Conservation (phyloP, 2,888 invertebrate species). For the Agrilus mali region DNA sequence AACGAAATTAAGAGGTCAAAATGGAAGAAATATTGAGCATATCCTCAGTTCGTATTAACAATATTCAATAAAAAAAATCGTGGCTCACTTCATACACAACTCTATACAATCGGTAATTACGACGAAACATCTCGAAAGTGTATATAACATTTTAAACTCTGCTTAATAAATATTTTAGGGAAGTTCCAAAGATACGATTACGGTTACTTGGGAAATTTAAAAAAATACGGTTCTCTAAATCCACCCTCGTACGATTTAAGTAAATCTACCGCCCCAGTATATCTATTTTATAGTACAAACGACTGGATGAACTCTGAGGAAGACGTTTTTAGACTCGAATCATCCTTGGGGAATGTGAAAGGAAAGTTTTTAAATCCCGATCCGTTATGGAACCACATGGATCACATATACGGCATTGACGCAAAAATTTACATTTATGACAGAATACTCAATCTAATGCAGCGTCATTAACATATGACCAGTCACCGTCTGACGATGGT, state of each 20-base stretch:
- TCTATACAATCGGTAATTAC: no score
- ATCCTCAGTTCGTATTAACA: no score
- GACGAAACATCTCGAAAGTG: no score
- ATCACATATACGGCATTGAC: conserved; percentile 12
- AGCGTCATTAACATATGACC: no score
- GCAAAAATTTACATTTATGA: conserved; percentile 8
- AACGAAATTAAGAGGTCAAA: no score
- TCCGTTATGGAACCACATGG: conserved; percentile 13
- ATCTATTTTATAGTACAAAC: conserved; percentile 35
- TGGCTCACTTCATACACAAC: no score
- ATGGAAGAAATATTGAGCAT: no score
- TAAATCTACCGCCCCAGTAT: conserved; percentile 32
- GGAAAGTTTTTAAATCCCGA: conserved; percentile 6
- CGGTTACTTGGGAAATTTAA: conserved; percentile 27
- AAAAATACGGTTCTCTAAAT: conserved; percentile 21
- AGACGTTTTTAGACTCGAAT: conserved; percentile 29
- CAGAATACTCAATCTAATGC: no score
- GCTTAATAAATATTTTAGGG: conserved; percentile 8
- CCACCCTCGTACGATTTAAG: conserved; percentile 35
- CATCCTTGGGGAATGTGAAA: background rate
- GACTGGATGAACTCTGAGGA: conserved; percentile 37
- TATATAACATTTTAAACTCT: conserved; percentile 5
- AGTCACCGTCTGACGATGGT: no score
- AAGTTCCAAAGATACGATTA: conserved; percentile 46
- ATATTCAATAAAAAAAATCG: no score